Conservation (phyloP, 2,797 vertebrate genomes). For the Neomorphus geoffroyi region DNA sequence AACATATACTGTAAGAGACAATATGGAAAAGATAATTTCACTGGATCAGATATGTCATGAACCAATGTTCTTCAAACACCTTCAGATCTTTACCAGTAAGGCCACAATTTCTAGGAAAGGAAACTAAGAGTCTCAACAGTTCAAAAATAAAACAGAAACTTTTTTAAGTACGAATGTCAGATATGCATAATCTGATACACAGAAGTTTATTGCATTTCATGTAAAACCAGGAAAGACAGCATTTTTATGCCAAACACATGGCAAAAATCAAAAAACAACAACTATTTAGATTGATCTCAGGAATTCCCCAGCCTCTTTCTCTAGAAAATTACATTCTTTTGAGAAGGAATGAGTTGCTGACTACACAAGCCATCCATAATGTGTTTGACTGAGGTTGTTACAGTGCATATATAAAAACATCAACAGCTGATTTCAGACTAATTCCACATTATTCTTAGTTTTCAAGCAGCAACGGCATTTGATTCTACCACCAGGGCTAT, state of each 20-base stretch:
- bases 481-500: not conserved
- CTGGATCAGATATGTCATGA: not conserved
- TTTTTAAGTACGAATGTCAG: not conserved
- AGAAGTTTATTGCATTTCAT: not conserved
- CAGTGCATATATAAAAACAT: not conserved
- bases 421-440: not conserved
- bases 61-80: not conserved
- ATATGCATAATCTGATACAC: not conserved
- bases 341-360: not conserved
- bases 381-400: not conserved
- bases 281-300: not conserved
- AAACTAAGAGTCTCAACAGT: not conserved
- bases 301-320: not conserved
- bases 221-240: not conserved
- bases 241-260: not conserved
- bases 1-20: not conserved
- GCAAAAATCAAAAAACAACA: not conserved
- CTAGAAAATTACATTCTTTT: not conserved
- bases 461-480: not conserved
- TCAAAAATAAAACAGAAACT: not conserved
- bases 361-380: not conserved
- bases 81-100: not conserved
- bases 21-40: not conserved
- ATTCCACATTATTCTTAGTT: not conserved
- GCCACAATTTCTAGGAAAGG: not conserved